These are phyloP conservation scores for Epizoanthus fatuus DNA, from an alignment of 92 coral and sea anemone species.

Conservation along the genomic window DNA sequence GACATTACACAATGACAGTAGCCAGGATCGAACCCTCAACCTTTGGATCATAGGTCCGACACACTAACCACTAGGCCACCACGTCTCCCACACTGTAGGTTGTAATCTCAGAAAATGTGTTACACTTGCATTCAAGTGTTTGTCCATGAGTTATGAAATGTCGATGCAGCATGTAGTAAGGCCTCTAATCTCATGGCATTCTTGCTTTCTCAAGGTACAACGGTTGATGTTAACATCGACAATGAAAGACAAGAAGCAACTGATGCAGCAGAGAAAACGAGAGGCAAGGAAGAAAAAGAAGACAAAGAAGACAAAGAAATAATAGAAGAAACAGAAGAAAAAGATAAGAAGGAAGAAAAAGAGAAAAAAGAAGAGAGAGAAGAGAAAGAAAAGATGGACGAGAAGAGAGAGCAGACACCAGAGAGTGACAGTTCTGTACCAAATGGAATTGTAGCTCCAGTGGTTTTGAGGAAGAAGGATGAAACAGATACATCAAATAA, in stretches of 20 bases:
- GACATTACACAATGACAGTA: too few relatives aligned
- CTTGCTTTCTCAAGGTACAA: not conserved
- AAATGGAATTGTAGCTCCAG: conserved; percentile 58
- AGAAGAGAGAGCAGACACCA: conserved; percentile 19
- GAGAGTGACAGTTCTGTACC: conserved; percentile 49
- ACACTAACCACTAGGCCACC: too few relatives aligned
- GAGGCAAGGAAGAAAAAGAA: not conserved
- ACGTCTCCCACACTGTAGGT: too few relatives aligned
- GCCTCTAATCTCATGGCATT: not conserved
- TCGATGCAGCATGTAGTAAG: not conserved
- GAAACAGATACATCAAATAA: conserved; percentile 33
- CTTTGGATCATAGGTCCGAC: too few relatives aligned
- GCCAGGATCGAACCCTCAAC: too few relatives aligned
- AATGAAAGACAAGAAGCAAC: conserved; percentile 15
- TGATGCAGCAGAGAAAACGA: not conserved
- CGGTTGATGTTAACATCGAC: conserved; percentile 24
- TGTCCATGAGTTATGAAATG: too few relatives aligned
- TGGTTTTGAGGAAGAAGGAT: conserved; percentile 41
- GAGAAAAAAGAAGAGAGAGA: conserved; percentile 47
- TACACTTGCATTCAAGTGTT: too few relatives aligned
- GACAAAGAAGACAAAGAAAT: not conserved
- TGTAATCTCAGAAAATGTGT: too few relatives aligned
- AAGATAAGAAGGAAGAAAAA: conserved; percentile 46
- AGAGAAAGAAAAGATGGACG: conserved; percentile 40
- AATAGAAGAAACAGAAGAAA: not conserved